These are phyloP conservation scores for Glaucomys volans DNA, from an alignment of 2,113 vertebrate species.

Conservation along the genomic window DNA sequence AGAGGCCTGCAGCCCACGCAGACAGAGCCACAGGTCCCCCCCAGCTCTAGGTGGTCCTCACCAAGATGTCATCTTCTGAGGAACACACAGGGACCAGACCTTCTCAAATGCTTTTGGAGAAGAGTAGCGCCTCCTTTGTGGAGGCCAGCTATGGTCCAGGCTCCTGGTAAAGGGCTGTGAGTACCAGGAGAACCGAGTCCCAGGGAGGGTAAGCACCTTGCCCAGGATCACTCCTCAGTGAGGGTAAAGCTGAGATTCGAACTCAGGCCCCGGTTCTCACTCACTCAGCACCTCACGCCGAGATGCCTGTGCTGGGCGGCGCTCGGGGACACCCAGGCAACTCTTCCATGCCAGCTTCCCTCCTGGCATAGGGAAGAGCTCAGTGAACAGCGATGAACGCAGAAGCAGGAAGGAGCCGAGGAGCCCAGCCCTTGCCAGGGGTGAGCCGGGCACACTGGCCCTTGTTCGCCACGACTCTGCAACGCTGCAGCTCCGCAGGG, in stretches of 20 bases:
- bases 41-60: neutral
- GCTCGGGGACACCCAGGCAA: neutral
- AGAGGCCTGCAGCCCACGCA: neutral
- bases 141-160: neutral
- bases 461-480: neutral
- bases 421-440: too few relatives aligned
- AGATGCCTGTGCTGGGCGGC: neutral
- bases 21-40: neutral
- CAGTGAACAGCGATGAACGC: neutral
- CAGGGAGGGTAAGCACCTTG: neutral
- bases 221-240: neutral
- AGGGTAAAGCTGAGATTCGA: neutral
- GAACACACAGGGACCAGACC: neutral
- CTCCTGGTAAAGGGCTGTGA: neutral
- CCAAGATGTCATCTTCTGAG: neutral
- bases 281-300: neutral
- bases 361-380: neutral
- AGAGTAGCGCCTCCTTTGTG: neutral
- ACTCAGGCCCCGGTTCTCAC: neutral
- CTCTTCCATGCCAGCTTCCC: neutral
- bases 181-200: neutral
- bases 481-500: neutral
- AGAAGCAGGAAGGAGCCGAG: neutral
- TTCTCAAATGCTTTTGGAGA: neutral
- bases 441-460: neutral